Evolutionary conservation across 1,140 invertebrate species (phyloP).

Genomic region (Bombus huntii): DNA sequence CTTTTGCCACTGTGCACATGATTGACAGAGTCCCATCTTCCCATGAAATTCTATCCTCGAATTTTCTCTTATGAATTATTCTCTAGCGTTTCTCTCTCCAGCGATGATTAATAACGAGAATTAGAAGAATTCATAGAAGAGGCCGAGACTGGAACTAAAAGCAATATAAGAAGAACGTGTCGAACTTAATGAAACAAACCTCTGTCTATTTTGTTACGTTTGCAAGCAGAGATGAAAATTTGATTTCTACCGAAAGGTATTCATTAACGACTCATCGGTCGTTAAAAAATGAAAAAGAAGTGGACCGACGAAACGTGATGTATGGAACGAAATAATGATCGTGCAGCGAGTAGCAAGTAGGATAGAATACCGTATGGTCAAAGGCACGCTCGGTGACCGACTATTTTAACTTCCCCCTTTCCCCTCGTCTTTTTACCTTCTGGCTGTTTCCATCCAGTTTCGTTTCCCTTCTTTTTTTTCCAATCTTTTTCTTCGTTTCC

Average conservation of each 20-base stretch:
- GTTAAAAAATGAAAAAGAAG: background rate
- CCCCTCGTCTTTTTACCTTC: background rate
- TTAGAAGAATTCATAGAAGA: background rate
- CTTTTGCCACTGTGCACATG: constrained; percentile 30
- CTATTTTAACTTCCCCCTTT: constrained; percentile 47
- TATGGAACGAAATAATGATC: constrained; percentile 67
- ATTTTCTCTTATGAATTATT: constrained; percentile 10
- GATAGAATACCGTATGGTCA: constrained; percentile 71
- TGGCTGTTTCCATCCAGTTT: background rate
- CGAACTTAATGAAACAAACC: background rate
- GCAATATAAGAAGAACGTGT: background rate
- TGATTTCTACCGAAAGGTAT: background rate
- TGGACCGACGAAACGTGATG: constrained; percentile 60
- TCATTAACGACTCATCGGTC: background rate
- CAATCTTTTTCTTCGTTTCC: background rate
- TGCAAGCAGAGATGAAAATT: background rate
- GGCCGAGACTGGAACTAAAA: too few relatives aligned
- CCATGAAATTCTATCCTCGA: background rate
- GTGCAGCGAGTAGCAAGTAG: constrained; percentile 66
- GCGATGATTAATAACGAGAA: background rate
- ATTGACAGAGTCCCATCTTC: too few relatives aligned
- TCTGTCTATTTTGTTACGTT: background rate
- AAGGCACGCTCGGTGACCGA: constrained; percentile 64
- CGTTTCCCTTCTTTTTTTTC: background rate
- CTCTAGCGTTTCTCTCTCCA: background rate